Percentiles rank a stretch among this genome's conserved stretches.
These are phyloP conservation scores for Oscheius sp. DNA, from an alignment of 2,888 invertebrate species.

Conservation along the genomic window DNA sequence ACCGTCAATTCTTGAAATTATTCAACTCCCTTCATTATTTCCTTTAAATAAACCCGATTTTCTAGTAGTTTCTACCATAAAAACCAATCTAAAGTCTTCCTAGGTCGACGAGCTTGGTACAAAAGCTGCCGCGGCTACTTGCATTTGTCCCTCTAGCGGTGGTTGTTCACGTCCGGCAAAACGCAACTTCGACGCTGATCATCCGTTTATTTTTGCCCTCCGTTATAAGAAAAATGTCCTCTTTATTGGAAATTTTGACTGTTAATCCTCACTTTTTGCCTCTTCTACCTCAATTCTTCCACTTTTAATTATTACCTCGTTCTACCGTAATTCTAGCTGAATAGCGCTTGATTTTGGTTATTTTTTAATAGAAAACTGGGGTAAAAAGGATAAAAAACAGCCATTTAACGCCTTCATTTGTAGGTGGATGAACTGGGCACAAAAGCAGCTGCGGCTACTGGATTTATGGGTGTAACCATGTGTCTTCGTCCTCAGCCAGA, in stretches of 20 bases:
- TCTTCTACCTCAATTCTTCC: too few relatives aligned
- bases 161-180: not conserved
- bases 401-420: too few relatives aligned
- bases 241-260: constrained; percentile 41
- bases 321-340: not conserved
- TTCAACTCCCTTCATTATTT: too few relatives aligned
- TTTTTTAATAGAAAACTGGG: too few relatives aligned
- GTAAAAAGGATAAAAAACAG: too few relatives aligned
- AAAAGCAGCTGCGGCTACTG: constrained; percentile 63
- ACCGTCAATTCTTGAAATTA: too few relatives aligned
- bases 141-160: constrained; percentile 34
- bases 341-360: too few relatives aligned
- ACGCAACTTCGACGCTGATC: constrained; percentile 54
- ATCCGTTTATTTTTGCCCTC: constrained; percentile 55
- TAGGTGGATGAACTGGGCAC: constrained; percentile 65
- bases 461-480: constrained; percentile 33
- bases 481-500: not conserved
- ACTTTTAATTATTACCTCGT: not conserved
- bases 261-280: too few relatives aligned
- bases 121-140: constrained; percentile 64
- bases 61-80: too few relatives aligned
- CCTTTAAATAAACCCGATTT: too few relatives aligned
- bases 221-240: constrained; percentile 41
- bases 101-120: constrained; percentile 65
- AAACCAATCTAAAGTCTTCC: too few relatives aligned